A percentile compares a stretch with the other conserved stretches of the same genome.
phyloP scores from a whole-genome alignment of 2,888 invertebrate species.

The Protophormia terraenovae region DNA sequence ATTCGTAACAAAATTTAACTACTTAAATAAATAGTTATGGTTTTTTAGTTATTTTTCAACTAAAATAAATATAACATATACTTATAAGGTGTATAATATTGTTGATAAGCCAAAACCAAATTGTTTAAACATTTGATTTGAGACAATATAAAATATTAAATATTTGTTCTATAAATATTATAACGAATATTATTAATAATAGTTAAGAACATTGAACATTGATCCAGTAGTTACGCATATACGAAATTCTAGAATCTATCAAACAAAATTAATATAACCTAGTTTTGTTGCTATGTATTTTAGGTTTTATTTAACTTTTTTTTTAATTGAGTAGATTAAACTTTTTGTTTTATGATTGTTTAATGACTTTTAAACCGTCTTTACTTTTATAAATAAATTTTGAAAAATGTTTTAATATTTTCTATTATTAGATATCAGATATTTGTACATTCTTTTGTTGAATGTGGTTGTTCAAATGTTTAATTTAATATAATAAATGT shows the following conservation, averaged over 20 bases:
- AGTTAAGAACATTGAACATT: background rate
- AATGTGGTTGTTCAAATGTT: background rate
- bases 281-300: background rate
- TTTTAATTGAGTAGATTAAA: background rate
- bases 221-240: background rate
- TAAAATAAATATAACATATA: background rate
- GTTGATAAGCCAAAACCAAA: background rate
- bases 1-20: background rate
- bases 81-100: background rate
- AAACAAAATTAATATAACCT: background rate
- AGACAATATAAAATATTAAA: background rate
- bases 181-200: background rate
- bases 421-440: background rate
- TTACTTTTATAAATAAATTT: background rate
- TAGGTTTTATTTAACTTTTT: background rate
- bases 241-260: background rate
- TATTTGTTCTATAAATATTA: background rate
- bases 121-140: background rate
- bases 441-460: background rate
- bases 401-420: background rate
- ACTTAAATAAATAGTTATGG: background rate
- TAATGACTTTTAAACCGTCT: background rate
- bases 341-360: background rate
- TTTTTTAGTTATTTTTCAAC: background rate
- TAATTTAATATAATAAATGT: background rate